Percentiles rank a stretch among this genome's conserved stretches.
Evolutionary conservation across 2,113 vertebrate species (phyloP).

Genomic region (Diphyllodes magnificus): DNA sequence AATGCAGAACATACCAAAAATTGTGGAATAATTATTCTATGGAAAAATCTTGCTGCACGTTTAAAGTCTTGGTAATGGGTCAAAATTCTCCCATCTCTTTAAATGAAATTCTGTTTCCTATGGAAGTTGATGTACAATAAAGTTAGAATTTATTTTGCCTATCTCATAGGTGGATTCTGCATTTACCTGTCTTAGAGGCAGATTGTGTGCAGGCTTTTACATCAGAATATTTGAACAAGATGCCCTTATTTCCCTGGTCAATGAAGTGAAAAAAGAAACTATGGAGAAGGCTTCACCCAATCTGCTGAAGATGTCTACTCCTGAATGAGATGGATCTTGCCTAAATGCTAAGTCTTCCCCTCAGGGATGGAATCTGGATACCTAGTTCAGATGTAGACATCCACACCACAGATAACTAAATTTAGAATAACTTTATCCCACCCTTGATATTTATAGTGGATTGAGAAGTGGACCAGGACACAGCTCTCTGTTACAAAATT

Average conservation of each 20-base stretch:
- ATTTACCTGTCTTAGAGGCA: background rate
- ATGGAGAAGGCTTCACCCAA: background rate
- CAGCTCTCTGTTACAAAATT: background rate
- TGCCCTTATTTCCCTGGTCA: background rate
- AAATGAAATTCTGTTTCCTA: background rate
- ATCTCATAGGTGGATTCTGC: rapidly evolving
- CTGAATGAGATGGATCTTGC: background rate
- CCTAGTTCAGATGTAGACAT: background rate
- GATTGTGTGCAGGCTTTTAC: background rate
- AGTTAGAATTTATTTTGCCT: background rate
- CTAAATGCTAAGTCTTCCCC: background rate
- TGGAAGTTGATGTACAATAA: background rate
- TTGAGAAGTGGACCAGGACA: background rate
- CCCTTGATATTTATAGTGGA: background rate
- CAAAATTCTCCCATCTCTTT: background rate
- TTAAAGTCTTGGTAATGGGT: rapidly evolving
- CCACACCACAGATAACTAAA: background rate
- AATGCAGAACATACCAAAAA: background rate
- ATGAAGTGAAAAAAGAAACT: background rate
- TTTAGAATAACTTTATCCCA: background rate
- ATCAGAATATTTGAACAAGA: background rate
- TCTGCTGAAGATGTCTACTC: background rate
- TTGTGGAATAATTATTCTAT: background rate
- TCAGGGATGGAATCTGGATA: background rate
- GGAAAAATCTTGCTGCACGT: background rate